Percentiles rank a stretch among this genome's conserved stretches.
phyloP scores from a whole-genome alignment of 1,140 invertebrate species.

The Campoletis sonorensis region DNA sequence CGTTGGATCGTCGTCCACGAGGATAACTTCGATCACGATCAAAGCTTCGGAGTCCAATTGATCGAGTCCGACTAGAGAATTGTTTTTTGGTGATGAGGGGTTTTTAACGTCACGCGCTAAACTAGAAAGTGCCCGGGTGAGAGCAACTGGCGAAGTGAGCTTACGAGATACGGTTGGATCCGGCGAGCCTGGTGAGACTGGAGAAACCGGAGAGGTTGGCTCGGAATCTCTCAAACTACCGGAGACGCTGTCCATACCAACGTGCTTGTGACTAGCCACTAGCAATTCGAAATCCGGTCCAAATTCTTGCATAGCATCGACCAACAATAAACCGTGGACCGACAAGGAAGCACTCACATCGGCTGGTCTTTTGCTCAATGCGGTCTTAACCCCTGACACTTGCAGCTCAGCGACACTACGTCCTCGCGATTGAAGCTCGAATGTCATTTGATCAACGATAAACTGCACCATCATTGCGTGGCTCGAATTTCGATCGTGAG shows the following conservation, averaged over 20 bases:
- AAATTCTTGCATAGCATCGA: constrained; percentile 96
- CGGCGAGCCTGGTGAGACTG: constrained; percentile 84
- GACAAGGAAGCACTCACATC: constrained; percentile 88
- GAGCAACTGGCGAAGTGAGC: constrained; percentile 78
- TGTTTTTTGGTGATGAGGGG: constrained; percentile 64
- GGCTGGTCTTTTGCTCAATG: constrained; percentile 83
- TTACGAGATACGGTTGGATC: constrained; percentile 72
- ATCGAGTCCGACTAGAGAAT: constrained; percentile 67
- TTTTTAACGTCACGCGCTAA: constrained; percentile 68
- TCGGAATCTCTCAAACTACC: constrained; percentile 94
- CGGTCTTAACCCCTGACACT: constrained; percentile 89
- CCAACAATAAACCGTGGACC: constrained; percentile 93
- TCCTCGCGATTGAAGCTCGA: constrained; percentile 90
- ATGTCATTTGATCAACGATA: constrained; percentile 90
- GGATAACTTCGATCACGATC: constrained; percentile 88
- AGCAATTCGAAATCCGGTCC: constrained; percentile 96
- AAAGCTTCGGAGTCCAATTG: constrained; percentile 87
- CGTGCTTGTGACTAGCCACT: constrained; percentile 95
- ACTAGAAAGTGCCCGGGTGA: constrained; percentile 79
- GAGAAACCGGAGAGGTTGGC: constrained; percentile 89
- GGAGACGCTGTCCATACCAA: constrained; percentile 95
- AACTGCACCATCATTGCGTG: constrained; percentile 91
- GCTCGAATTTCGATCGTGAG: constrained; percentile 73
- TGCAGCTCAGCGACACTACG: constrained; percentile 93
- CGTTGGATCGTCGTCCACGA: constrained; percentile 80